Percentiles rank a stretch among this genome's conserved stretches.
These are phyloP conservation scores for Nomada flava DNA, from an alignment of 2,888 invertebrate genomes.

Conservation along the genomic window DNA sequence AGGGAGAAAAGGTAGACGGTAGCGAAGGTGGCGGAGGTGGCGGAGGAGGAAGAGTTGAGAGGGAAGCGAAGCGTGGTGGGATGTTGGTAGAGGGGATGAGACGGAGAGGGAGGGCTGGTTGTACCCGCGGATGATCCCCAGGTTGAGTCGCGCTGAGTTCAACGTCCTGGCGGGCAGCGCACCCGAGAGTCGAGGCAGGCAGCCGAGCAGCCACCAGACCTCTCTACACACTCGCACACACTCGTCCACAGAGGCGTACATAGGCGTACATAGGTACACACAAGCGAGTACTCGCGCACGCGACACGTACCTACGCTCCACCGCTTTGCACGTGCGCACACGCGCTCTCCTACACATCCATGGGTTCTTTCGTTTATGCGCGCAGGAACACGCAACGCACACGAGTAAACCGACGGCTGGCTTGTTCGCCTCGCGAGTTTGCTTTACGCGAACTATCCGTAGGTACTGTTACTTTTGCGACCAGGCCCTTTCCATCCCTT, in stretches of 20 bases:
- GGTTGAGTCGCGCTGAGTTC: conserved; percentile 84
- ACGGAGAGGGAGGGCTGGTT: conserved; percentile 52
- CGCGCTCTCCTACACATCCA: conserved; percentile 31
- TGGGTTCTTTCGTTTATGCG: conserved; percentile 26
- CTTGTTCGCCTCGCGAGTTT: conserved; percentile 69
- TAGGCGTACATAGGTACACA: conserved; percentile 37
- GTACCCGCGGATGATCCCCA: conserved; percentile 79
- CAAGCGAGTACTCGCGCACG: conserved; percentile 41
- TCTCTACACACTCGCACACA: conserved; percentile 61
- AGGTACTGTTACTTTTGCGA: conserved; percentile 83
- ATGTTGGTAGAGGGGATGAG: conserved; percentile 17
- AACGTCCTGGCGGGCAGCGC: conserved; percentile 84
- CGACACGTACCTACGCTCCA: conserved; percentile 52
- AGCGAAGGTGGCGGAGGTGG: conserved; percentile 21
- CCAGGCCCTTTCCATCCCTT: conserved; percentile 78
- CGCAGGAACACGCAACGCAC: conserved; percentile 12
- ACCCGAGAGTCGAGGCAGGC: conserved; percentile 79
- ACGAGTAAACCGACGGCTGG: conserved; percentile 40
- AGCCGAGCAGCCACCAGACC: conserved; percentile 74
- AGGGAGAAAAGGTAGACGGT: conserved; percentile 22
- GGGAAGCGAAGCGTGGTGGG: neutral
- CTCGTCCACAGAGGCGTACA: conserved; percentile 9
- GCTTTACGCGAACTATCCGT: conserved; percentile 80
- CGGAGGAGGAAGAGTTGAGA: conserved; percentile 21
- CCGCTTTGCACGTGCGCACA: conserved; percentile 43